Base-by-base conservation (phyloP, 2,888 invertebrate species). In the Axea sp. region DNA sequence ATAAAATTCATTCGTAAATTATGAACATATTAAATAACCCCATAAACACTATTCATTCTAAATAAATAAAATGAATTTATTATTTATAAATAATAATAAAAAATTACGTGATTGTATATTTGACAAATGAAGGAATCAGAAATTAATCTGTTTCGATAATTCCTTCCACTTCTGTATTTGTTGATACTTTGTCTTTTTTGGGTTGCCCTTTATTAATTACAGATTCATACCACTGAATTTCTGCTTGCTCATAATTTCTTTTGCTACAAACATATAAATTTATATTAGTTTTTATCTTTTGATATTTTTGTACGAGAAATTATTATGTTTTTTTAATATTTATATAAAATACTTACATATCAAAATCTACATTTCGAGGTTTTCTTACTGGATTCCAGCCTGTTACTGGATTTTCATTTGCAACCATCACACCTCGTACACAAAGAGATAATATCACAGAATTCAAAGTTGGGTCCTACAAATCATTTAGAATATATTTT, bases 351-450 rank as follows among this genome's bases (percentile, higher is more conserved):
- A 9, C 28, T 30, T 76, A 84, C 84, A 78, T 68, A 65, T 79
- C 62, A 11, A 72, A 49, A 33, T 78, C 80, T 14, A 73, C 65
- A 24, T 53, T 80, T 11, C 57, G 75, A 15, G 87, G 87, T 60
- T 86, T 87, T 78, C 90, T 90, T 0, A 94, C 92, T 55, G 93
- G 93, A 87, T 92, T 93, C 94, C 94, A 95, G 22, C 92, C 92
- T 7, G 91, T 90, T 0, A 92, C 89, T 8, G 92, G 93, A 14
- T 91, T 89, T 82, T 90, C 89, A 86, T 95, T 95, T 12, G 90
- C 87, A 2, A 92, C 87, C 95, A 95, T 95, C 14, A 93, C 85
- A 14, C 94, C 93, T 45, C 93, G 90, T 9, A 93, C 89, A 11
- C 86, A 84, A 28, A 84, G 79, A 3, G 86, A 86, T 26, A 88